phyloP scores from a whole-genome alignment of 1,140 invertebrate species.

The Cherax quadricarinatus region DNA sequence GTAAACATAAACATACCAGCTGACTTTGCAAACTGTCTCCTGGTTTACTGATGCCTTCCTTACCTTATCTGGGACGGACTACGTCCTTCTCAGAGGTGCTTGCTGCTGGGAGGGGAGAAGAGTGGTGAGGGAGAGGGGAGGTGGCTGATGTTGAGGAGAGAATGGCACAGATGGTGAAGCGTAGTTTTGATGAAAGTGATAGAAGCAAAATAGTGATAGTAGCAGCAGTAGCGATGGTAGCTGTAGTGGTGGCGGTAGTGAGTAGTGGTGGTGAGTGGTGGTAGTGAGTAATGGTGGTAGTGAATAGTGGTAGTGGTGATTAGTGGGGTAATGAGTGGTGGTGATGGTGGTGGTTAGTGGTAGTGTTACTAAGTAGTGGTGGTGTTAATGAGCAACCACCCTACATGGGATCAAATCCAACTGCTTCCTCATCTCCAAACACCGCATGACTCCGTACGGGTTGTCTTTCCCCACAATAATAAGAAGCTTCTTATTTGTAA shows the following conservation, averaged over 20 bases:
- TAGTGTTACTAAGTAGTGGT: no score
- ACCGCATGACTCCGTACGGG: no score
- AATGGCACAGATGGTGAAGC: neutral
- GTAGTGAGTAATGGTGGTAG: neutral
- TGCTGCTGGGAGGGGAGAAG: neutral
- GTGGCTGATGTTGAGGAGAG: neutral
- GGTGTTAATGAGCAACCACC: neutral
- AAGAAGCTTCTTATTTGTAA: no score
- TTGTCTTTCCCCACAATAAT: no score
- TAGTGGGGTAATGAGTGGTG: no score
- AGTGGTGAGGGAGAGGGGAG: neutral
- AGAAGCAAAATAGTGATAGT: no score
- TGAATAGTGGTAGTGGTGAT: no score
- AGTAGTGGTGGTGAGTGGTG: neutral
- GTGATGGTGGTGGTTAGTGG: no score
- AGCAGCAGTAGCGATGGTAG: neutral
- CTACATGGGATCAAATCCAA: no score
- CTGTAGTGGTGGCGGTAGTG: neutral
- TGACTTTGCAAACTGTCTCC: neutral
- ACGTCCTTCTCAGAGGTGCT: conserved; percentile 8
- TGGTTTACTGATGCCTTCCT: conserved; percentile 11
- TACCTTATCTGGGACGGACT: conserved; percentile 31
- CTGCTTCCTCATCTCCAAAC: no score
- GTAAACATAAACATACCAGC: no score
- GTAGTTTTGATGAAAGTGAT: neutral